Evolutionary conservation across 2,797 vertebrate species (phyloP), one percentile per base, ranked within the genome.

Genomic region (Microctenopoma lineatum): DNA sequence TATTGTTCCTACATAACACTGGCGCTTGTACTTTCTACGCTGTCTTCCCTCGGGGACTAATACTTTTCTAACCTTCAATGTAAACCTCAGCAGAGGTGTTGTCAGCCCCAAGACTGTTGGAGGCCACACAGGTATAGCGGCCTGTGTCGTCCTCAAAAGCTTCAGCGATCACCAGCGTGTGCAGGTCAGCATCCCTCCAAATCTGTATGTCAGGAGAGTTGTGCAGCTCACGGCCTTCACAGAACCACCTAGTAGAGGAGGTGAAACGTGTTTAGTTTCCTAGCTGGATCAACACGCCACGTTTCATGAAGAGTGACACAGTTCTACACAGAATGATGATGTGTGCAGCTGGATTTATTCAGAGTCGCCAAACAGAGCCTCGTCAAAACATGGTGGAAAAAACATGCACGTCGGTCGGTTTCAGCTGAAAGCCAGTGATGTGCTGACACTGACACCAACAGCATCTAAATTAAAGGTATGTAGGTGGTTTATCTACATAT

Each of bases 61-160:
- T 0, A 6, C 6, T 12, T 39, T 34, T 15, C 89, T 60, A 88
- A 99, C 98, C 98, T 96, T 99, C 97, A 3, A 99, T 95, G 89
- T 99, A 99, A 80, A 99, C 94, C 92, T 99, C 98, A 3, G 98
- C 98, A 4, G 97, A 98, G 5, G 98, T 98, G 12, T 95, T 96
- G 81, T 98, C 97, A 5, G 96, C 96, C 62, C 98, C 98, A 0
- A 96, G 81, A 25, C 92, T 90, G 94, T 99, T 99, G 65, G 97
- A 95, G 38, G 98, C 97, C 79, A 97, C 92, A 59, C 97, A 99
- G 88, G 96, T 96, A 79, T 99, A 99, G 34, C 98, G 96, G 4
- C 98, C 98, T 0, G 98, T 99, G 92, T 99, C 98, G 94, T 99
- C 98, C 89, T 99, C 96, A 56, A 99, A 99, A 78, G 98, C 97